Base-by-base conservation (phyloP, 2,113 vertebrate species). In the Neogale vison region DNA sequence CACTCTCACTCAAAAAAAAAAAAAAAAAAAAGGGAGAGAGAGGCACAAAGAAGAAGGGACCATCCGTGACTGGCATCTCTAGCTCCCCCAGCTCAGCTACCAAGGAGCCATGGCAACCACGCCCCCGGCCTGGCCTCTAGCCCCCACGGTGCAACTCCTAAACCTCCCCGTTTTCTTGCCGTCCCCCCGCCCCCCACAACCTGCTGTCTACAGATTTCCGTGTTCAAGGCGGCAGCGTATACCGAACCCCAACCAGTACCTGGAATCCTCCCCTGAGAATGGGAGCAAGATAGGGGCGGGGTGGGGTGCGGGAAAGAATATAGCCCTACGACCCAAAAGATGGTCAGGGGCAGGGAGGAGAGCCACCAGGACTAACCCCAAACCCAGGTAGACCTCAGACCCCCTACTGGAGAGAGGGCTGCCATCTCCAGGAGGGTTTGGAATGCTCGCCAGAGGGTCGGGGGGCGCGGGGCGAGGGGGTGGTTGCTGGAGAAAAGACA, bases 21-120 rank as follows among this genome's bases (percentile, higher is more conserved):
- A 74, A 13, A 36, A 6, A 71, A 59, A 39, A 61, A 29, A 14
- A 69, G 18, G 17, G 89, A 31, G 21, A 47, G 4, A 42, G 61
- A 29, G 26, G 81, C 85, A 94, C 97, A 95, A 96, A 97, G 96
- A 93, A 98, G 97, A 93, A 92, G 88, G 98, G 97, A 97, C 96
- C 96, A 88, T 98, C 96, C 98, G 98, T 98, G 98, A 98, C 98
- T 98, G 97, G 98, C 98, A 98, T 98, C 97, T 92, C 96, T 96
- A 98, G 98, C 98, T 98, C 98, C 97, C 93, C 34, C 72, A 67
- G 96, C 97, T 84, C 88, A 17, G 98, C 98, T 98, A 98, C 97
- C 88, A 94, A 98, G 98, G 91, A 98, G 96, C 97, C 98, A 99
- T 99, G 98, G 98, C 98, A 99, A 99, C 99, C 96, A 50, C 92